Base-by-base conservation (phyloP, 2,113 vertebrate species). In the Brachyhypopomus occidentalis region DNA sequence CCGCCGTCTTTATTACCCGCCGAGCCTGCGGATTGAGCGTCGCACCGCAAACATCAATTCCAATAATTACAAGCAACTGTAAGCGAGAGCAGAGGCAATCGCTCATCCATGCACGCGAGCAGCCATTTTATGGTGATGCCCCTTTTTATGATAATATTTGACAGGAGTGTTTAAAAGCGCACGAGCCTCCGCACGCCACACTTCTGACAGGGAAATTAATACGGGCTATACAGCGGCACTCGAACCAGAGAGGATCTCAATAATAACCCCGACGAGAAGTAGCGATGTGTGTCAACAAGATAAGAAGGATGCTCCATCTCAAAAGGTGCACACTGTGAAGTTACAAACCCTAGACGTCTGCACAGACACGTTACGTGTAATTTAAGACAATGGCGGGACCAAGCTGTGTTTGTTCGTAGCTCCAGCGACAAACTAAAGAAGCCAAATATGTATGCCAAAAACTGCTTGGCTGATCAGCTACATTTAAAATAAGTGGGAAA, bases 21-120 rank as follows among this genome's bases (percentile, higher is more conserved):
- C 89, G 85, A 92, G 92, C 87, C 83, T 86, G 81, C 90, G 89
- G 89, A 92, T 93, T 92, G 90, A 90, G 80, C 89, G 90, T 84
- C 81, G 81, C 72, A 85, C 86, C 41, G 88, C 90, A 91, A 92
- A 92, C 91, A 93, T 91, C 90, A 89, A 88, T 93, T 93, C 89
- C 84, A 86, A 92, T 93, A 91, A 91, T 93, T 91, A 92, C 85
- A 87, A 87, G 88, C 88, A 91, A 89, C 82, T 88, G 88, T 91
- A 88, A 87, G 88, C 48, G 14, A 85, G 78, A 80, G 88, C 87
- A 88, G 87, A 90, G 84, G 85, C 82, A 87, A 59, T 77, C 67
- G 34, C 82, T 81, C 82, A 81, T 75, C 84, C 84, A 81, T 75
- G 84, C 80, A 78, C 82, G 79, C 82, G 16, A 30, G 6, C 72